Conservation (phyloP, 2,113 vertebrate genomes). For the Hiodon alosoides region DNA sequence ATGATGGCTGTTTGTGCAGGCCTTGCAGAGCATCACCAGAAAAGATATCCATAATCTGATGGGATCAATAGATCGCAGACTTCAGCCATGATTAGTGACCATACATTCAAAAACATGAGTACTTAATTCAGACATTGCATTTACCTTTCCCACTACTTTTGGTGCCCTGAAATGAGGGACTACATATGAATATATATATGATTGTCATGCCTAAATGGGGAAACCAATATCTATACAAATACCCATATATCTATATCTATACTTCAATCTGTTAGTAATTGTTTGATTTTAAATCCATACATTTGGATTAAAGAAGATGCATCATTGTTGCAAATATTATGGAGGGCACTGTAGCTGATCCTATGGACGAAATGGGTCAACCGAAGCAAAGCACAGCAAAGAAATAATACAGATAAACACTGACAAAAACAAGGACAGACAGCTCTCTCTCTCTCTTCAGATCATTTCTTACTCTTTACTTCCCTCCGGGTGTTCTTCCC, state of each 20-base stretch:
- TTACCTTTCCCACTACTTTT: too few species aligned
- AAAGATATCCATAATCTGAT: too few species aligned
- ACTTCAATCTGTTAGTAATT: background rate
- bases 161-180: too few species aligned
- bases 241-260: background rate
- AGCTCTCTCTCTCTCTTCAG: background rate
- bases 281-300: background rate
- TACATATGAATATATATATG: too few species aligned
- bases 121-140: too few species aligned
- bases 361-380: background rate
- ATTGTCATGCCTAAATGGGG: too few species aligned
- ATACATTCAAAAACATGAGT: too few species aligned
- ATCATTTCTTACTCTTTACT: background rate
- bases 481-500: background rate
- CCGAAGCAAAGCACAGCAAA: background rate
- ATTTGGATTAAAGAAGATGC: background rate
- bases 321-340: background rate
- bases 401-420: background rate
- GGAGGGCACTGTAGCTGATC: background rate
- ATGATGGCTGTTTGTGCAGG: too few species aligned
- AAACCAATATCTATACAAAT: too few species aligned
- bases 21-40: too few species aligned
- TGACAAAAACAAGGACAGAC: background rate
- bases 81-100: too few species aligned
- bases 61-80: too few species aligned